phyloP scores from a whole-genome alignment of 2,113 vertebrate genomes.

The Piaya cayana region DNA sequence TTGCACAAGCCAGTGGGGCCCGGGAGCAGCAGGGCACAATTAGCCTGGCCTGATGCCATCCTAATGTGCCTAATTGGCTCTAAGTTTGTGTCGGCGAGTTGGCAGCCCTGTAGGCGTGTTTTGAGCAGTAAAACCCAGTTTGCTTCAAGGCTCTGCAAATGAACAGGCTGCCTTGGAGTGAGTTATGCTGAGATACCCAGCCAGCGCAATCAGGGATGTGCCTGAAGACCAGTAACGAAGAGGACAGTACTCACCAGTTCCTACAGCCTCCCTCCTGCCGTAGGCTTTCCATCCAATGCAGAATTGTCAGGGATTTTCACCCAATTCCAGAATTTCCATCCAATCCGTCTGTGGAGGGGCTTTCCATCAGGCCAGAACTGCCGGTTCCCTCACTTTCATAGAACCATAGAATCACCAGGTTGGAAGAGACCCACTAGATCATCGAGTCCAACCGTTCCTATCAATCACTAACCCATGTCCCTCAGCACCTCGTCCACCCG shows the following conservation, averaged over 20 bases:
- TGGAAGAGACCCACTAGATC: too few relatives aligned
- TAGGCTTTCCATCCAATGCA: background rate
- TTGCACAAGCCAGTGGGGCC: background rate
- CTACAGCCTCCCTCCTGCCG: background rate
- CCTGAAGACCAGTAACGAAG: background rate
- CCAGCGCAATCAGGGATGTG: background rate
- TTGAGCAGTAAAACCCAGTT: background rate
- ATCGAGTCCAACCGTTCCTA: too few relatives aligned
- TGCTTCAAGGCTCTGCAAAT: background rate
- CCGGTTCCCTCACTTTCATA: background rate
- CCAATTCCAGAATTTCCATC: too few relatives aligned
- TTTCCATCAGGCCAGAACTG: background rate
- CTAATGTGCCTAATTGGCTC: background rate
- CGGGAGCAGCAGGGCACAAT: background rate
- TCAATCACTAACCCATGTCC: too few relatives aligned
- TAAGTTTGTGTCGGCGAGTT: accelerated
- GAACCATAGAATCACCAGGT: too few relatives aligned
- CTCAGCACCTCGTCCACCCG: too few relatives aligned
- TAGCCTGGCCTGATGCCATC: background rate
- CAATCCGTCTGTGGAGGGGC: background rate
- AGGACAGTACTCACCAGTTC: background rate
- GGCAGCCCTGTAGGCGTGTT: background rate
- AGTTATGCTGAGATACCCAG: background rate
- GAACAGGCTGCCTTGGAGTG: background rate
- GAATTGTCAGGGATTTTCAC: too few relatives aligned